phyloP scores from a whole-genome alignment of 2,888 invertebrate species.

The Congeria kusceri region DNA sequence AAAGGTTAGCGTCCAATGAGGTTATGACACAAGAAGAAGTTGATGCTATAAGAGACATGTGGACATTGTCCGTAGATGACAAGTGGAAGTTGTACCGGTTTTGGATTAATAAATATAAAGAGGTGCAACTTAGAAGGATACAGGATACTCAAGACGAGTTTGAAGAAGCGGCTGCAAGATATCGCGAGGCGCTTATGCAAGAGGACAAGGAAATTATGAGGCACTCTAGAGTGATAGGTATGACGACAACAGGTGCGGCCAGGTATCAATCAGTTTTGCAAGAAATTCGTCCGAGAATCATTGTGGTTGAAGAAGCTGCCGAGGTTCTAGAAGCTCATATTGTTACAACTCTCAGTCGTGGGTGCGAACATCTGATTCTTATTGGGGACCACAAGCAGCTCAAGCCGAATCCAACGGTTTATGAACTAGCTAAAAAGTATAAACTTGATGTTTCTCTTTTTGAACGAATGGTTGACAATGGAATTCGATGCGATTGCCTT shows the following conservation, averaged over 20 bases:
- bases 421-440: slow-evolving; percentile 89
- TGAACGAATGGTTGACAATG: slow-evolving; percentile 91
- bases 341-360: slow-evolving; percentile 90
- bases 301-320: slow-evolving; percentile 93
- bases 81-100: slow-evolving; percentile 86
- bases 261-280: slow-evolving; percentile 78
- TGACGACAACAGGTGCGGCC: slow-evolving; percentile 85
- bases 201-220: slow-evolving; percentile 79
- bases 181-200: slow-evolving; percentile 69
- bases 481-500: slow-evolving; percentile 88
- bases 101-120: slow-evolving; percentile 78
- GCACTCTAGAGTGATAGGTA: slow-evolving; percentile 79
- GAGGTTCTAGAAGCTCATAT: slow-evolving; percentile 94
- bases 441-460: slow-evolving; percentile 92
- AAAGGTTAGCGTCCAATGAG: slow-evolving; percentile 61
- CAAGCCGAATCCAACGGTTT: slow-evolving; percentile 90
- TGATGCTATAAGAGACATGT: slow-evolving; percentile 63
- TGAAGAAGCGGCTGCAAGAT: slow-evolving; percentile 61
- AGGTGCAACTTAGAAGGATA: slow-evolving; percentile 58
- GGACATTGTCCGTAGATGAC: slow-evolving; percentile 74
- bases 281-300: slow-evolving; percentile 83
- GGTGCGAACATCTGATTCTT: slow-evolving; percentile 92
- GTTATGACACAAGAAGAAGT: slow-evolving; percentile 70
- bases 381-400: slow-evolving; percentile 94
- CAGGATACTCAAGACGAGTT: slow-evolving; percentile 68